A percentile compares a stretch with the other conserved stretches of the same genome.
These are phyloP conservation scores for Hypercompe scribonia DNA, from an alignment of 2,888 invertebrate genomes.

Conservation along the genomic window DNA sequence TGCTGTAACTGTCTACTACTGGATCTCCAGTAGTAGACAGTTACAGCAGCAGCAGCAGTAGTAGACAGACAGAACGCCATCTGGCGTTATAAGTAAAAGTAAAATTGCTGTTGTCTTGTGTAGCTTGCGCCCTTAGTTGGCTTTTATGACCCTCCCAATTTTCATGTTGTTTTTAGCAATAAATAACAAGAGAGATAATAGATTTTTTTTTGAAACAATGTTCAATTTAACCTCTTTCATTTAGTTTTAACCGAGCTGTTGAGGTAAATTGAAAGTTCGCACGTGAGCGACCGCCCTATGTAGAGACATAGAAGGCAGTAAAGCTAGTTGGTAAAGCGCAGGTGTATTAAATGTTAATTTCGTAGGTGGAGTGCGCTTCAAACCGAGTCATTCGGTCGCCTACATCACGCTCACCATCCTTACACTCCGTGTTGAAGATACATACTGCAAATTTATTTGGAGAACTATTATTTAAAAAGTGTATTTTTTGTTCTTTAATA, in stretches of 20 bases:
- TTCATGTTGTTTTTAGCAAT: background rate
- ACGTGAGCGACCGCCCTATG: constrained; percentile 4
- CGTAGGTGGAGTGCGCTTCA: constrained; percentile 36
- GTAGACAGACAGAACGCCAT: too few relatives aligned
- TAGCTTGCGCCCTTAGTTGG: too few relatives aligned
- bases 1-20: too few relatives aligned
- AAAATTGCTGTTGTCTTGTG: too few relatives aligned
- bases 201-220: background rate
- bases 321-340: constrained; percentile 32
- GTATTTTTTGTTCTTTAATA: background rate
- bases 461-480: background rate
- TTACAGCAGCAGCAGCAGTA: too few relatives aligned
- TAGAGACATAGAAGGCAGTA: constrained; percentile 2
- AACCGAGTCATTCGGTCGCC: constrained; percentile 29
- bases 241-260: background rate
- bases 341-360: constrained; percentile 50
- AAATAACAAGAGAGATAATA: too few relatives aligned
- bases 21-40: too few relatives aligned
- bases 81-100: too few relatives aligned
- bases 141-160: too few relatives aligned
- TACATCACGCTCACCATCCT: constrained; percentile 32
- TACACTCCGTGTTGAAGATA: constrained; percentile 16
- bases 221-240: background rate
- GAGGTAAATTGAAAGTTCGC: background rate
- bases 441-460: background rate